Conservation (phyloP, 2,797 vertebrate genomes). For the Chaetophractus vellerosus region DNA sequence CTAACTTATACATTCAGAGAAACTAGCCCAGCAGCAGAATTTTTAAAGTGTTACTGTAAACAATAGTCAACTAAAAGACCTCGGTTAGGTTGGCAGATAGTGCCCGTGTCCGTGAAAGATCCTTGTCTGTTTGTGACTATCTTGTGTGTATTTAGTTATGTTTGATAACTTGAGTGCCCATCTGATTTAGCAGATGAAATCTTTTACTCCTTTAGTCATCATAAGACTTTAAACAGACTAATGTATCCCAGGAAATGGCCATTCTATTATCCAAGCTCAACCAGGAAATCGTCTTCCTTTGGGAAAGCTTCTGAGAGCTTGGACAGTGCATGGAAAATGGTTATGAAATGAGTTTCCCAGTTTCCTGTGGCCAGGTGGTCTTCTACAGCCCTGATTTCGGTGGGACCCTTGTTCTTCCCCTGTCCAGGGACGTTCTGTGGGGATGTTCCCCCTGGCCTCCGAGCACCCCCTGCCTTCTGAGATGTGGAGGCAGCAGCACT, state of each 20-base stretch:
- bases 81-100: neutral
- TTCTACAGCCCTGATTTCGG: neutral
- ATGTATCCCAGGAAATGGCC: conserved; percentile 19
- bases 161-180: neutral
- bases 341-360: conserved; percentile 58
- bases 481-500: neutral
- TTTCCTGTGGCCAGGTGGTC: conserved; percentile 34
- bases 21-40: neutral
- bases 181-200: conserved; percentile 42
- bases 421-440: neutral
- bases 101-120: neutral
- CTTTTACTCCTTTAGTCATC: neutral
- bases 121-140: conserved; percentile 4
- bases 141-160: neutral
- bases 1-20: conserved; percentile 38
- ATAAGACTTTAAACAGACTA: conserved; percentile 33
- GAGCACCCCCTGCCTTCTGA: neutral
- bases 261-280: neutral
- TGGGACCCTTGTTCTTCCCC: neutral
- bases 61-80: conserved; percentile 8
- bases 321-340: conserved; percentile 25
- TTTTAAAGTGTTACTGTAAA: conserved; percentile 2
- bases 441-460: neutral
- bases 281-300: conserved; percentile 47
- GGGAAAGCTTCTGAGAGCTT: conserved; percentile 46